phyloP scores from a whole-genome alignment of 2,888 invertebrate genomes.

The Julus scandinavius region DNA sequence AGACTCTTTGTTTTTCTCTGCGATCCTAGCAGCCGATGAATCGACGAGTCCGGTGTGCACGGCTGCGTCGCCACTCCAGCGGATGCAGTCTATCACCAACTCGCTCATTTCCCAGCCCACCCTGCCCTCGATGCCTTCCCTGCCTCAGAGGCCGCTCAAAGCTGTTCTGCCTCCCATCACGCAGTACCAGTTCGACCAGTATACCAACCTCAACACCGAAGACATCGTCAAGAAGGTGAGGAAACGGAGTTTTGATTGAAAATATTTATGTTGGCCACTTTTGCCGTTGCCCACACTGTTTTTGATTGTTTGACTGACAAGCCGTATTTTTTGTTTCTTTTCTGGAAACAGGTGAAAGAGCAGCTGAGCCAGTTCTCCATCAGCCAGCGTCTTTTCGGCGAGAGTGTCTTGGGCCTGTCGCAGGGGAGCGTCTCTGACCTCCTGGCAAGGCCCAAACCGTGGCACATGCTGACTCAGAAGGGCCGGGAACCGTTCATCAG shows the following conservation, averaged over 20 bases:
- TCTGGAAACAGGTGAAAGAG: constrained; percentile 78
- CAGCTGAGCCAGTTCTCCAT: constrained; percentile 95
- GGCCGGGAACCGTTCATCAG: constrained; percentile 96
- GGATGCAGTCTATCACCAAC: constrained; percentile 98
- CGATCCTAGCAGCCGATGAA: constrained; percentile 84
- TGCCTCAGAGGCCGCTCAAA: constrained; percentile 89
- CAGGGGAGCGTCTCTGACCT: constrained; percentile 98
- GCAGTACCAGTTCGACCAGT: constrained; percentile 98
- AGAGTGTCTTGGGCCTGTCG: constrained; percentile 94
- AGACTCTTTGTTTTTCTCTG: constrained; percentile 50
- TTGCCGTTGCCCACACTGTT: too few species aligned
- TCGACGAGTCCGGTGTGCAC: constrained; percentile 73
- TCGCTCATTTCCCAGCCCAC: constrained; percentile 82
- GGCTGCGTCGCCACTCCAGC: constrained; percentile 82
- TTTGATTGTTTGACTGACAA: neutral
- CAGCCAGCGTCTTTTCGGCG: constrained; percentile 97
- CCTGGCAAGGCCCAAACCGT: constrained; percentile 96
- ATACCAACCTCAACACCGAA: constrained; percentile 97
- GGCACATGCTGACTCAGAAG: constrained; percentile 99
- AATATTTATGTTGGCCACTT: too few species aligned
- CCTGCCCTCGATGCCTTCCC: constrained; percentile 85
- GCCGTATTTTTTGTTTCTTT: neutral
- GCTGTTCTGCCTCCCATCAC: constrained; percentile 98
- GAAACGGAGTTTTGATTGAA: too few species aligned
- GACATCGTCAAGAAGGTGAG: constrained; percentile 90